Evolutionary conservation across 2,113 vertebrate species (phyloP), one percentile per base, ranked within the genome.

Genomic region (Canis aureus): DNA sequence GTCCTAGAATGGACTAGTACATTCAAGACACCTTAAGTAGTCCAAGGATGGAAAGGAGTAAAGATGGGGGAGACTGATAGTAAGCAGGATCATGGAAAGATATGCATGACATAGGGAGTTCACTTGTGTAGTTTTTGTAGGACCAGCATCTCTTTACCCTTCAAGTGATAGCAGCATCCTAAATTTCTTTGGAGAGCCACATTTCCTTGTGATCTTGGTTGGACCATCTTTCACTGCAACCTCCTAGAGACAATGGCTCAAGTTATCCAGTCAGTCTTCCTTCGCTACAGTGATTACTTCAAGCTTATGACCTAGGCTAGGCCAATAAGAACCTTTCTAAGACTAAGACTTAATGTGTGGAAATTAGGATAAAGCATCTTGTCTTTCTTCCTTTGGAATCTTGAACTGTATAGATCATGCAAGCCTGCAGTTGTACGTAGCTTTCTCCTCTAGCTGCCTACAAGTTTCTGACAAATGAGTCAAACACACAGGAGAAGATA

Each of bases 301-400:
- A 79, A 92, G 49, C 9, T 23, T 6, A n/a, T 32, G 53, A 85
- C 53, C 38, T 5, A 71, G 66, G 17, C 27, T 38, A 67, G 43
- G 5, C 22, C 73, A 64, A 7, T 53, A 20, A 55, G 43, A 87
- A 20, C 13, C n/a, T 79, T 90, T 67, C 49, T 43, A 43, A 43
- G 43, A 69, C 43, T 92, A 89, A 81, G 69, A 93, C 22, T 55
- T 49, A 38, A 13, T 43, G 22, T 66, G 16, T 88, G 15, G 49
- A 74, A 93, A 91, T 19, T 53, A 53, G 8, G 29, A 59, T 43
- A 57, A 9, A n/a, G 35, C 16, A 3, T 49, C 55, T 64, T 96
- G 3, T 53, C 55, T 71, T 95, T 81, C 19, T 91, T 88, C 25
- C 32, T 92, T 60, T 90, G 35, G 74, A 94, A 67, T 82, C 91